These are phyloP conservation scores for Myzus persicae DNA, from an alignment of 1,140 invertebrate species.

Conservation along the genomic window DNA sequence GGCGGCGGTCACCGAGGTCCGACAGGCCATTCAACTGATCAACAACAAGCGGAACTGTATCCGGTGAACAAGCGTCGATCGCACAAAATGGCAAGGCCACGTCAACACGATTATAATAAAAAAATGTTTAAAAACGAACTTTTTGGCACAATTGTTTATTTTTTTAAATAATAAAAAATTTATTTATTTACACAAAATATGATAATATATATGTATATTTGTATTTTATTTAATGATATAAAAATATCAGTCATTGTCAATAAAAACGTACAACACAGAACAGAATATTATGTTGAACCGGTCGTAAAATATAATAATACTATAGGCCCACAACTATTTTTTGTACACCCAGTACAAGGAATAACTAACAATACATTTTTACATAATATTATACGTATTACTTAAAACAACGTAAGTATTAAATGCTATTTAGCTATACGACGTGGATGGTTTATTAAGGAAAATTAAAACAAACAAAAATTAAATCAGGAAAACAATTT, in stretches of 20 bases:
- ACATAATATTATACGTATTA: neutral
- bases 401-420: too few species aligned
- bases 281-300: neutral
- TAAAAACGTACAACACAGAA: neutral
- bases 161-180: neutral
- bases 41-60: constrained; percentile 36
- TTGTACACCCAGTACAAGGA: neutral
- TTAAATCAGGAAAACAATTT: too few species aligned
- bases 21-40: constrained; percentile 9
- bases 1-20: neutral
- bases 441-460: too few species aligned
- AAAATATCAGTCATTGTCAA: neutral
- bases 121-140: neutral
- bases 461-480: too few species aligned
- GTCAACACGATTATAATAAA: neutral
- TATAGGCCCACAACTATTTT: neutral
- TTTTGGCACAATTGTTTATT: neutral
- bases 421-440: too few species aligned
- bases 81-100: neutral
- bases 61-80: neutral
- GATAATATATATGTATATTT: neutral
- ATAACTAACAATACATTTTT: neutral
- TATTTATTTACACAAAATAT: neutral
- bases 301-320: neutral
- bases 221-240: neutral